Conservation (phyloP, 2,888 invertebrate genomes). For the Caenorhabditis sinica region DNA sequence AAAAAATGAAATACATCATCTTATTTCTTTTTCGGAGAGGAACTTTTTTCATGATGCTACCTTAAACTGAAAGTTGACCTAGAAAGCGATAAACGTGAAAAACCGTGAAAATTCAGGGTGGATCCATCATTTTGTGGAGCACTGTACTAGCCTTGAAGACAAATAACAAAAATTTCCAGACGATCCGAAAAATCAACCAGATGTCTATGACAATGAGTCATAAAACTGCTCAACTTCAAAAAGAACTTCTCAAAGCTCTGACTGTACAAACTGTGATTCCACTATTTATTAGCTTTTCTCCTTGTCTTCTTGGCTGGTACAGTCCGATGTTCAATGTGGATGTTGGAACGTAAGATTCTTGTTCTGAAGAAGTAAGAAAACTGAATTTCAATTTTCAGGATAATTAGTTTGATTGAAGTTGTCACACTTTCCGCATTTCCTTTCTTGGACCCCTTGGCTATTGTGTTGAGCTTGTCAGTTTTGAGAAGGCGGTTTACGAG, state of each 20-base stretch:
- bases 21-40: too few relatives aligned
- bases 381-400: neutral
- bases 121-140: too few relatives aligned
- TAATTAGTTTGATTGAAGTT: neutral
- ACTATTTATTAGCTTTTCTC: slow-evolving; percentile 17
- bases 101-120: too few relatives aligned
- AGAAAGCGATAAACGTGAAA: too few relatives aligned
- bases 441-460: neutral
- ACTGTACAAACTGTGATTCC: slow-evolving; percentile 21
- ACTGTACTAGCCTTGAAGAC: too few relatives aligned
- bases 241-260: slow-evolving; percentile 16
- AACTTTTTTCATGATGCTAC: too few relatives aligned
- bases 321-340: slow-evolving; percentile 6
- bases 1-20: too few relatives aligned
- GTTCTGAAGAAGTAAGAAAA: neutral
- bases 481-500: neutral
- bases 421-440: neutral
- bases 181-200: neutral
- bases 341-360: neutral
- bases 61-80: too few relatives aligned
- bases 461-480: neutral
- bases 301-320: slow-evolving; percentile 7
- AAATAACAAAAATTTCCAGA: neutral
- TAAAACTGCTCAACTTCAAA: slow-evolving; percentile 1
- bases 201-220: neutral